phyloP scores from a whole-genome alignment of 2,797 vertebrate species.

The Pseudopleuronectes americanus region DNA sequence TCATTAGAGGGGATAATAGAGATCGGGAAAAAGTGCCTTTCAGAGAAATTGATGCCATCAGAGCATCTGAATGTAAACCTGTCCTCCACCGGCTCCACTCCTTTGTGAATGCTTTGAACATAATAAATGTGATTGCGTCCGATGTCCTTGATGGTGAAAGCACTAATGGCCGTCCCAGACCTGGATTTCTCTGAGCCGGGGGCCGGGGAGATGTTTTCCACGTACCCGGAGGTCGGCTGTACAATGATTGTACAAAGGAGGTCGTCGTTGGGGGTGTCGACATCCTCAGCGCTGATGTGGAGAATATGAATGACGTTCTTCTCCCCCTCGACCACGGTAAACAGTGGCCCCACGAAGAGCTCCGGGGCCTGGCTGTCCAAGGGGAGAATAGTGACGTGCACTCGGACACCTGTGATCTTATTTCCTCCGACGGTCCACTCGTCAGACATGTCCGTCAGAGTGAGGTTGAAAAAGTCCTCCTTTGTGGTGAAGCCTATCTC shows the following conservation, averaged over 20 bases:
- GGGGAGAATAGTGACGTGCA: constrained; percentile 95
- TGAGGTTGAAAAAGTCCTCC: constrained; percentile 93
- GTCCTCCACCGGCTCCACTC: constrained; percentile 94
- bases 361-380: constrained; percentile 93
- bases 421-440: constrained; percentile 91
- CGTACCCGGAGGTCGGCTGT: constrained; percentile 91
- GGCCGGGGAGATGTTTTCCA: constrained; percentile 96
- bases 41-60: constrained; percentile 95
- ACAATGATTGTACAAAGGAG: constrained; percentile 94
- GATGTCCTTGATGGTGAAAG: constrained; percentile 95
- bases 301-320: constrained; percentile 86
- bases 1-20: constrained; percentile 91
- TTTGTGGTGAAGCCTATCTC: constrained; percentile 91
- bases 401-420: constrained; percentile 89
- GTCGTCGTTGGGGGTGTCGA: constrained; percentile 90
- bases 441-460: constrained; percentile 91
- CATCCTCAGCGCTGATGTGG: constrained; percentile 89
- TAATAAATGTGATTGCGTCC: constrained; percentile 92
- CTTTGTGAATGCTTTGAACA: constrained; percentile 95
- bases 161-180: constrained; percentile 91
- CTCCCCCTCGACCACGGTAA: constrained; percentile 88
- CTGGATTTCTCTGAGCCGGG: constrained; percentile 97
- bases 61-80: constrained; percentile 95
- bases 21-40: constrained; percentile 91
- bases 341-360: constrained; percentile 87